Conservation (phyloP, 1,140 invertebrate species). For the Brachionus rotundiformis region DNA sequence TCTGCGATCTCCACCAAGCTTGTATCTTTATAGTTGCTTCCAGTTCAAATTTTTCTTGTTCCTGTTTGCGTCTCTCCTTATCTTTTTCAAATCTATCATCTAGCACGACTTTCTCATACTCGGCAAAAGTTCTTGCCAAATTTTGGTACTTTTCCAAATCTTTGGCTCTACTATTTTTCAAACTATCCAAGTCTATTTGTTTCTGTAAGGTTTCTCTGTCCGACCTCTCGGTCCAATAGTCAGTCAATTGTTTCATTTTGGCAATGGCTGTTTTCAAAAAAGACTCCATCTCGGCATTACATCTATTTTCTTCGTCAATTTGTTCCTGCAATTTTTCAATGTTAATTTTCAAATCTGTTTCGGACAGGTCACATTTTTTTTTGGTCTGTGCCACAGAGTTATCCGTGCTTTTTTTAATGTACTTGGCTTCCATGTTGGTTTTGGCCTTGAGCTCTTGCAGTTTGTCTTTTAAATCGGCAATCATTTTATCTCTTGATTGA, state of each 20-base stretch:
- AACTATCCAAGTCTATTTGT: slow-evolving; percentile 33
- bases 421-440: slow-evolving; percentile 42
- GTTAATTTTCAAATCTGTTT: background rate
- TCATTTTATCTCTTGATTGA: slow-evolving; percentile 11
- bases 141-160: slow-evolving; percentile 49
- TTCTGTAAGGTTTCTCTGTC: slow-evolving; percentile 41
- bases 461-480: slow-evolving; percentile 48
- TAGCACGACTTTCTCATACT: slow-evolving; percentile 36
- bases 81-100: slow-evolving; percentile 40
- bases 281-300: slow-evolving; percentile 22
- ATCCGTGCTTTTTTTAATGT: slow-evolving; percentile 49
- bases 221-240: slow-evolving; percentile 33
- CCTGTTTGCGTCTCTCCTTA: slow-evolving; percentile 9
- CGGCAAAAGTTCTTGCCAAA: slow-evolving; percentile 28
- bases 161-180: slow-evolving; percentile 36
- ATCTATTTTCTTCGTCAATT: slow-evolving; percentile 46
- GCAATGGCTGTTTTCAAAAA: slow-evolving; percentile 41
- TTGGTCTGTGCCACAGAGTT: slow-evolving; percentile 28
- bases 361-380: slow-evolving; percentile 31
- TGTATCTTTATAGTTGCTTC: slow-evolving; percentile 42
- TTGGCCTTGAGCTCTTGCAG: slow-evolving; percentile 47
- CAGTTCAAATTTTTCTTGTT: slow-evolving; percentile 46
- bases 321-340: slow-evolving; percentile 26
- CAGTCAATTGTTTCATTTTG: slow-evolving; percentile 27
- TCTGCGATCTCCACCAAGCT: slow-evolving; percentile 51